Conservation (phyloP, 2,113 vertebrate species). For the Craseonycteris thonglongyai region DNA sequence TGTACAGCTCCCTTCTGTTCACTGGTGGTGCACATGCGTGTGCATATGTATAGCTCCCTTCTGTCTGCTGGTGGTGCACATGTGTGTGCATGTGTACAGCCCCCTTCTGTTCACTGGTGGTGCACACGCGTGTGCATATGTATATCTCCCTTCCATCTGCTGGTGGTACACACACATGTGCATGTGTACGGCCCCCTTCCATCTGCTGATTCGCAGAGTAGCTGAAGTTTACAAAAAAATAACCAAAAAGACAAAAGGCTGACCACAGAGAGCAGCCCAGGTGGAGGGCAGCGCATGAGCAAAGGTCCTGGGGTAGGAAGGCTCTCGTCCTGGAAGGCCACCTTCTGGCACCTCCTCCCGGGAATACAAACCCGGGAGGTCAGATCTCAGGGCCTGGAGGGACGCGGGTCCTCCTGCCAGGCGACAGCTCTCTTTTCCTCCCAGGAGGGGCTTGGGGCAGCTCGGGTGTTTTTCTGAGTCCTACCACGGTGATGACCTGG, state of each 20-base stretch:
- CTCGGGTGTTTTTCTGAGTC: background rate
- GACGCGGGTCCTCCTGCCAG: background rate
- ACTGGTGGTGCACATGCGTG: too few species aligned
- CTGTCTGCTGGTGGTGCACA: too few species aligned
- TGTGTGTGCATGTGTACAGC: too few species aligned
- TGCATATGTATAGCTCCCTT: too few species aligned
- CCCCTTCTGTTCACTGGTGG: too few species aligned
- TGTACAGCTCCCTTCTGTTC: too few species aligned
- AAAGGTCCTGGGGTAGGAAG: background rate
- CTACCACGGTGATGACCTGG: background rate
- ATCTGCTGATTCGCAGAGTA: background rate
- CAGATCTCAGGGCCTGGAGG: rapidly evolving
- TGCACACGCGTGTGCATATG: too few species aligned
- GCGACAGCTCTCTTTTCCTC: too few species aligned
- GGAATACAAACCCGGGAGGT: background rate
- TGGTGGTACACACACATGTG: too few species aligned
- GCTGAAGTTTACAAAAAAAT: too few species aligned
- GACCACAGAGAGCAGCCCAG: rapidly evolving
- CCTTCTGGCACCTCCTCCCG: rapidly evolving
- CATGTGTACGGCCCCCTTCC: too few species aligned
- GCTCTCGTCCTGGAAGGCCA: rapidly evolving
- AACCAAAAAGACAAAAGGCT: background rate
- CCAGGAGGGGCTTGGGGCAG: background rate
- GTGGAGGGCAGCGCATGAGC: rapidly evolving
- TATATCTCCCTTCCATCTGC: too few species aligned